These are phyloP conservation scores for Orientallactaga sibirica DNA, from an alignment of 2,797 vertebrate genomes.

Conservation along the genomic window DNA sequence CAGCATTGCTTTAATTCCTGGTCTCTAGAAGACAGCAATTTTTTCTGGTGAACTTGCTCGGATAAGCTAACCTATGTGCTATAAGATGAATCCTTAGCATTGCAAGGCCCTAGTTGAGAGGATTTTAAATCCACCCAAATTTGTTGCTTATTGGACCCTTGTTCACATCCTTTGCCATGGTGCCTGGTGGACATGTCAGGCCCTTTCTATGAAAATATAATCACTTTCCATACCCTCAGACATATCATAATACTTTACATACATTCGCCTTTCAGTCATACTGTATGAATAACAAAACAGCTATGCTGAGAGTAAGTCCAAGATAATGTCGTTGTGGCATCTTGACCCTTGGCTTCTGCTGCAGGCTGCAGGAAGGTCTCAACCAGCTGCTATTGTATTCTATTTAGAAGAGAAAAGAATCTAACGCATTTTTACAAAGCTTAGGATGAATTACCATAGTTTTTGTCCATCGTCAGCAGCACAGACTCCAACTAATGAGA, in stretches of 20 bases:
- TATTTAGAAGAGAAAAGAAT: not conserved
- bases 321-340: not conserved
- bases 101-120: not conserved
- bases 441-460: not conserved
- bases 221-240: not conserved
- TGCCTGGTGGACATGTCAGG: not conserved
- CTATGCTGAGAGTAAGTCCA: not conserved
- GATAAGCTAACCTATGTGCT: not conserved
- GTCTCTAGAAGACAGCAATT: not conserved
- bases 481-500: slow-evolving; percentile 72
- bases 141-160: no score
- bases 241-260: not conserved
- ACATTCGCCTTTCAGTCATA: not conserved
- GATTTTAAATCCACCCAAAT: not conserved
- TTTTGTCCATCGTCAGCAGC: slow-evolving; percentile 64
- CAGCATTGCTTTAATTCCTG: not conserved
- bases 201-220: not conserved
- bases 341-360: not conserved
- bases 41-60: not conserved
- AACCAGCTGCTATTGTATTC: not conserved
- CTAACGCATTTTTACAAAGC: slow-evolving; percentile 45
- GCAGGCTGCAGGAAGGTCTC: not conserved
- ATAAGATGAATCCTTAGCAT: not conserved
- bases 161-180: not conserved
- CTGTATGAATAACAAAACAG: not conserved